These are phyloP conservation scores for Leguminivora glycinivorella DNA, from an alignment of 1,140 invertebrate genomes.

Conservation along the genomic window DNA sequence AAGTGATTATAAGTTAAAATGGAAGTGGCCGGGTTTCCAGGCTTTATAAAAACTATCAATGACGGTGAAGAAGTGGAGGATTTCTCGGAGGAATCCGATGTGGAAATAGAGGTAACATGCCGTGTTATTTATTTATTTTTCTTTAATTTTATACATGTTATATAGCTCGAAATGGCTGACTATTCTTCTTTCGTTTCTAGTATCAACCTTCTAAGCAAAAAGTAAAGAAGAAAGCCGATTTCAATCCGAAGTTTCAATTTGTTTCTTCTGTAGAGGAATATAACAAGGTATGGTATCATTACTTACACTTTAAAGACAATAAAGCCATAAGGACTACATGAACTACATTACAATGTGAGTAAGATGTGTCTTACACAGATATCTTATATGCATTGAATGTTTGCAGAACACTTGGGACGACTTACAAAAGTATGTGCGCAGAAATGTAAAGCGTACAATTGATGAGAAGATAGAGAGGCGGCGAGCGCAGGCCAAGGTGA, in stretches of 20 bases:
- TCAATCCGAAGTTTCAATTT: conserved; percentile 88
- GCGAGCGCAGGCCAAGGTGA: conserved; percentile 74
- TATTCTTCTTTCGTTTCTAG: conserved; percentile 71
- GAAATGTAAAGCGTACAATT: conserved; percentile 88
- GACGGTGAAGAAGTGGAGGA: conserved; percentile 88
- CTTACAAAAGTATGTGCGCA: conserved; percentile 89
- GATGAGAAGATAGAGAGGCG: conserved; percentile 91
- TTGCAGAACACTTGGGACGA: conserved; percentile 90
- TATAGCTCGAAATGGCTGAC: conserved; percentile 29
- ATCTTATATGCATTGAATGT: conserved; percentile 11
- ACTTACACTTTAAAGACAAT: background rate
- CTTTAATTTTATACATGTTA: conserved; percentile 5
- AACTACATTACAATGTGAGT: background rate
- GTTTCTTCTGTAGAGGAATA: conserved; percentile 86
- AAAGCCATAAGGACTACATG: background rate
- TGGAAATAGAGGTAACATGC: conserved; percentile 86
- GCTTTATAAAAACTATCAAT: conserved; percentile 83
- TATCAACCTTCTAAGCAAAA: conserved; percentile 89
- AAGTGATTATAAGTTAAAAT: conserved; percentile 30
- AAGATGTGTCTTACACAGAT: background rate
- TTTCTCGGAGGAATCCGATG: conserved; percentile 89
- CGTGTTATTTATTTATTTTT: conserved; percentile 26
- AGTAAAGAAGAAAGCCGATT: conserved; percentile 84
- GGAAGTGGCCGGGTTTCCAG: conserved; percentile 55
- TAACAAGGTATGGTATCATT: conserved; percentile 79